phyloP scores from a whole-genome alignment of 2,888 invertebrate genomes.

The Agapostemon virescens region DNA sequence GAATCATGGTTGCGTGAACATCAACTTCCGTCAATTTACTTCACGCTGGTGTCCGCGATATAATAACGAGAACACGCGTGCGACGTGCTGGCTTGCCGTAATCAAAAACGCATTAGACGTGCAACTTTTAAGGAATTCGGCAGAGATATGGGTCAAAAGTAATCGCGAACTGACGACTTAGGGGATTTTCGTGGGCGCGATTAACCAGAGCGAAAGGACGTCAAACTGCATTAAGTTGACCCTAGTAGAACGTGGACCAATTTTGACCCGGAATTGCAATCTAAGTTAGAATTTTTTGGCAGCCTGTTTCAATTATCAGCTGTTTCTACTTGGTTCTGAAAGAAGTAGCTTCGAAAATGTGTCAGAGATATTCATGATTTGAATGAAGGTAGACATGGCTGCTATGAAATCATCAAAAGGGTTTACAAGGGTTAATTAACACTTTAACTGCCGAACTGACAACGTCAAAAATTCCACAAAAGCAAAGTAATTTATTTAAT shows the following conservation, averaged over 20 bases:
- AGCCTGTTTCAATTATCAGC: too few relatives aligned
- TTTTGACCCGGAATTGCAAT: background rate
- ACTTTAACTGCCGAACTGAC: too few relatives aligned
- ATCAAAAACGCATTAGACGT: conserved; percentile 41
- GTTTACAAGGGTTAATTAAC: too few relatives aligned
- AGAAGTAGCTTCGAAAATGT: too few relatives aligned
- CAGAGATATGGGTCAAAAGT: conserved; percentile 14
- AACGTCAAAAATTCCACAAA: too few relatives aligned
- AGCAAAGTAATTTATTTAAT: too few relatives aligned
- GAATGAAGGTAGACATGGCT: too few relatives aligned
- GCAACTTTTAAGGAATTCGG: background rate
- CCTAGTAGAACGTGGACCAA: background rate
- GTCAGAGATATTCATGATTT: too few relatives aligned
- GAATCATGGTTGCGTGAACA: conserved; percentile 51
- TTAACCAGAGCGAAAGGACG: background rate
- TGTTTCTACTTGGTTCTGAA: too few relatives aligned
- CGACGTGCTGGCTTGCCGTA: background rate
- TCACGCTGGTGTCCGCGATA: conserved; percentile 17
- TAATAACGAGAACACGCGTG: conserved; percentile 15
- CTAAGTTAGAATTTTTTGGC: too few relatives aligned
- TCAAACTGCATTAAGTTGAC: background rate
- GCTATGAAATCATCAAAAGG: too few relatives aligned
- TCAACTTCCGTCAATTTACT: conserved; percentile 58
- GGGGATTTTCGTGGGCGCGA: background rate
- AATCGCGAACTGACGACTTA: background rate